Evolutionary conservation across 2,797 vertebrate species (phyloP).

Genomic region (Lepus townsendii): DNA sequence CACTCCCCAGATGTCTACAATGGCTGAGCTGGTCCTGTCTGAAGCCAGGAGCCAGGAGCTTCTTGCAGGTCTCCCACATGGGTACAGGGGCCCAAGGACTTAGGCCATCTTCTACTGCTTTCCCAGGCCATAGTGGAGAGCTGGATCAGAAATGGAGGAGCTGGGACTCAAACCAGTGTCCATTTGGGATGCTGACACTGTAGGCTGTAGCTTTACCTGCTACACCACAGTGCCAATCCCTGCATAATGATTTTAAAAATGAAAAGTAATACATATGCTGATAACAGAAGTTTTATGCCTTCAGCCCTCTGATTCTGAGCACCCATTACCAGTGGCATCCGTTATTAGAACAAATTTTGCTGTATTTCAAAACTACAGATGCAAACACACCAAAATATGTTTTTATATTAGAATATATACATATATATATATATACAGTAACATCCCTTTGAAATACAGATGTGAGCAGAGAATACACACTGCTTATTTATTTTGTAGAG

Average conservation of each 20-base stretch:
- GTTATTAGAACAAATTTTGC: neutral
- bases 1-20: no score
- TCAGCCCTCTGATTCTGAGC: neutral
- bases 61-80: no score
- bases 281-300: neutral
- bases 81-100: no score
- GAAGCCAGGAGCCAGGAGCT: no score
- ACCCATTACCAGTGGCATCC: neutral
- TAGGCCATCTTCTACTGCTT: no score
- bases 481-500: neutral
- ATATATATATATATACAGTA: neutral
- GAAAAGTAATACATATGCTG: neutral
- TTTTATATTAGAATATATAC: neutral
- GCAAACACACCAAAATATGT: neutral
- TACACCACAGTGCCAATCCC: no score
- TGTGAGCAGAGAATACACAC: neutral
- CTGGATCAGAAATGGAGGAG: no score
- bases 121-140: no score
- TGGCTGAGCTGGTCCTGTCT: no score
- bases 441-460: neutral
- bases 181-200: no score
- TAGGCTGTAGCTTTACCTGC: no score
- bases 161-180: no score
- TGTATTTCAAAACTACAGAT: neutral
- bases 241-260: conserved; percentile 25